Evolutionary conservation across 1,140 invertebrate genomes (phyloP), one percentile per base, ranked within the genome.

Genomic region (Orius insidiosus): DNA sequence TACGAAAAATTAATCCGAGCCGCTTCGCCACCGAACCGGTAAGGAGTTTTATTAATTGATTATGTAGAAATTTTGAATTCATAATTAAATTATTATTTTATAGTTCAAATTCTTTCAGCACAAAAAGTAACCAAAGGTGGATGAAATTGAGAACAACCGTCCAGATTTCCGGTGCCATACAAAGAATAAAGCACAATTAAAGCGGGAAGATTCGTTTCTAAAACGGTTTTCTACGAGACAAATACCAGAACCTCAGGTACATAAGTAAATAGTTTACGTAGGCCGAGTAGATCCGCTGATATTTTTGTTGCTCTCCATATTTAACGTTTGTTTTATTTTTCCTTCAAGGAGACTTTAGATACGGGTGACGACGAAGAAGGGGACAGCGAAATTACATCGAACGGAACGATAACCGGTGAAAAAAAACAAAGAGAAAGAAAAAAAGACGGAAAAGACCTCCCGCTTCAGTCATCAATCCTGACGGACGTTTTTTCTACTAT

Each of bases 401-500:
- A 37, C 11, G 24, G 33, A 8, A 80, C 54, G 74, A 71, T 33
- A 73, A 72, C 53, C 67, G 65, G 8, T 70, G 68, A 56, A 70
- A 69, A 51, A 56, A 57, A 38, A 68, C 67, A 33, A 2, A 68
- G 68, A 18, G 5, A 14, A 72, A 24, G 66, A 78, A 11, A 70
- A 78, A 46, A 70, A 72, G 48, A 63, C 68, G 7, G 70, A 78
- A 53, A 63, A 59, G 40, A n/a, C 76, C 76, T 39, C 78, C 81
- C n/a, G 67, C 74, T 16, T 78, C 77, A n/a, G 89, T 95, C 14
- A 79, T 95, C 48, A 92, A 94, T 64, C 89, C 90, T 0, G 89
- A 95, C 63, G 86, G 88, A 53, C 92, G 88, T 60, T 86, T 90
- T 60, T 90, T 90, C 68, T 94, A 92, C 65, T 86, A 88, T 59